Percentiles rank a stretch among this genome's conserved stretches.
Evolutionary conservation across 2,797 vertebrate species (phyloP).

Genomic region (Paratrypauchen microcephalus): DNA sequence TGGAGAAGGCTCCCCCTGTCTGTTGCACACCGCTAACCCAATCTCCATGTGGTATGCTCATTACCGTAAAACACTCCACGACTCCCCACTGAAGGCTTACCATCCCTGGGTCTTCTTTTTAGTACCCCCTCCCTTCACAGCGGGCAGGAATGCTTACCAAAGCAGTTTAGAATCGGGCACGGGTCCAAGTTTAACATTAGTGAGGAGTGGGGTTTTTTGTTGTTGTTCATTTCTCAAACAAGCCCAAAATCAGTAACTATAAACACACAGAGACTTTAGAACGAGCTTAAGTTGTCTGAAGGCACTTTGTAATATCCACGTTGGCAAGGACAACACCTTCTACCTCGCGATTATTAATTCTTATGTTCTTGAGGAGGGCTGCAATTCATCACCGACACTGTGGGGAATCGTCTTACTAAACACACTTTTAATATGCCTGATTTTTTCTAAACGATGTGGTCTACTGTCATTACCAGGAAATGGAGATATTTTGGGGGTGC

Average conservation of each 20-base stretch:
- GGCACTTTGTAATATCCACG: conserved; percentile 28
- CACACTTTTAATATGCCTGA: conserved; percentile 9
- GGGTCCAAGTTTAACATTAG: conserved; percentile 71
- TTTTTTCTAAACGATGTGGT: conserved; percentile 31
- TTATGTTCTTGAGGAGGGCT: conserved; percentile 46
- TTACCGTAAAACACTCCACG: conserved; percentile 65
- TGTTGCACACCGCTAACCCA: conserved; percentile 55
- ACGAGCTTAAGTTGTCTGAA: conserved; percentile 28
- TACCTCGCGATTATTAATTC: conserved; percentile 61
- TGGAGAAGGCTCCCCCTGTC: conserved; percentile 23
- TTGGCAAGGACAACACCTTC: conserved; percentile 56
- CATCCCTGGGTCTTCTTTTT: conserved; percentile 33
- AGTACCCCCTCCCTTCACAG: conserved; percentile 9
- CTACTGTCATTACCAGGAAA: conserved; percentile 62
- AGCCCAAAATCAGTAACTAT: conserved; percentile 24
- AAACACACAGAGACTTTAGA: conserved; percentile 25
- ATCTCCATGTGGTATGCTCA: conserved; percentile 73
- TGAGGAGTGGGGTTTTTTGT: conserved; percentile 43
- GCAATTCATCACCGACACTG: conserved; percentile 54
- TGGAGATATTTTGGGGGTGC: conserved; percentile 57
- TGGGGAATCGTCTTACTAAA: conserved; percentile 36
- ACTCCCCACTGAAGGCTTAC: conserved; percentile 65
- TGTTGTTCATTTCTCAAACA: conserved; percentile 26
- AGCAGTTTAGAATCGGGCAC: conserved; percentile 64
- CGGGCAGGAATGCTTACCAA: conserved; percentile 62